Evolutionary conservation across 2,888 invertebrate species (phyloP), one percentile per base, ranked within the genome.

Genomic region (Andrena minutula): DNA sequence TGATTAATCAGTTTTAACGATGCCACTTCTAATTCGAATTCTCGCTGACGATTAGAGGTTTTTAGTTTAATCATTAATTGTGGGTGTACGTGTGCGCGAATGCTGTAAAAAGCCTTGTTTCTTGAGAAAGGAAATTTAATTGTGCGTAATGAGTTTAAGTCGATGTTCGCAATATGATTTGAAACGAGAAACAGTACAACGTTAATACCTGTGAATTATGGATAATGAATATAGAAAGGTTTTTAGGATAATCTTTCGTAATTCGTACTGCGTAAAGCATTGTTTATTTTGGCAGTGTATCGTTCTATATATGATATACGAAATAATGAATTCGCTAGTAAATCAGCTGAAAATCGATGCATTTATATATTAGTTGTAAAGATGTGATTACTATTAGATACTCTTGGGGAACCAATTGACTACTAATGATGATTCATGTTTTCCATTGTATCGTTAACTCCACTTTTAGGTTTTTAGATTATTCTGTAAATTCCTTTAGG

Each of bases 341-440:
- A 58, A 72, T 72, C 41, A 35, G 65, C 53, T 49, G 72, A 68
- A 69, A 75, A 79, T 65, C 51, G 26, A 82, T 82, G 84, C 82
- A 88, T 86, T 88, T 82, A 84, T 76, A 81, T 4, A 8, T 70
- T 80, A 80, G 70, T 66, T 20, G n/a, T 70, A 74, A 60, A 69
- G 77, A 77, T n/a, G 76, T 72, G 47, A 70, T 80, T 75, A 82
- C 66, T 49, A 41, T 70, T 69, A 76, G 23, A 51, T 68, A 73
- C 71, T 16, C 41, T 63, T 73, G 28, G 58, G 8, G 66, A 47
- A 61, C 35, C 47, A 56, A 71, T 32, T 61, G 5, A 71, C 35
- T 35, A 71, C 35, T 35, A 35, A 30, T 10, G 56, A 10, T 41
- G 56, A n/a, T 41, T 20, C 28, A 30, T 70, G 61, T 6, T 49